A percentile compares a stretch with the other conserved stretches of the same genome.
Conservation (phyloP, 2,888 invertebrate species). For the Diabrotica balteata region DNA sequence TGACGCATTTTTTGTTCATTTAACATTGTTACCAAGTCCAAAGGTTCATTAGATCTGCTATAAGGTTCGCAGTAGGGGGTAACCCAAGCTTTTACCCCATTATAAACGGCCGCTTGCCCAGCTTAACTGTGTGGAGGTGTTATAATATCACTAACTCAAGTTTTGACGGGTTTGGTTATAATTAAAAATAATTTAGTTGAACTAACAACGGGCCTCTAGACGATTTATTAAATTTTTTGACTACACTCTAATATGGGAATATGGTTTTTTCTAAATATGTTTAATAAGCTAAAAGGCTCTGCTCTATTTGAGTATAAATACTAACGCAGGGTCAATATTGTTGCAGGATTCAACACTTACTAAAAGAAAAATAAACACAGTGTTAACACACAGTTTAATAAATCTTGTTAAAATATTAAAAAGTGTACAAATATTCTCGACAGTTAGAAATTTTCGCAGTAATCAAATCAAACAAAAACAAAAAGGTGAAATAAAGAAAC, state of each 20-base stretch:
- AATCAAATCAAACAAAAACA: too few species aligned
- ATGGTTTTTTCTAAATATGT: background rate
- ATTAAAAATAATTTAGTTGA: conserved; percentile 45
- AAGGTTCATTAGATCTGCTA: conserved; percentile 55
- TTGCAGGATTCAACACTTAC: too few species aligned
- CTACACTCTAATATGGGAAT: background rate
- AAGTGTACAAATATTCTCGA: background rate
- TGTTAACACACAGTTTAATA: too few species aligned
- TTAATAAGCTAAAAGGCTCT: background rate
- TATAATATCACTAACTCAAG: conserved; percentile 42
- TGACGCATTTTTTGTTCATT: conserved; percentile 51
- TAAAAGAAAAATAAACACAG: too few species aligned
- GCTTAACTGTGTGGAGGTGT: conserved; percentile 43
- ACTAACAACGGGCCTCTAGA: conserved; percentile 31
- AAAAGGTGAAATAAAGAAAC: too few species aligned
- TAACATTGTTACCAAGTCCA: conserved; percentile 51
- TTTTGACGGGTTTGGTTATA: conserved; percentile 43
- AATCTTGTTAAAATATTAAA: background rate
- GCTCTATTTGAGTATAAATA: too few species aligned
- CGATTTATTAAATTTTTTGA: conserved; percentile 25
- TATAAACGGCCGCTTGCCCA: conserved; percentile 28
- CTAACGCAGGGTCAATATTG: too few species aligned
- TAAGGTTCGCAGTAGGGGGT: conserved; percentile 44
- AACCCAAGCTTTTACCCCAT: conserved; percentile 39
- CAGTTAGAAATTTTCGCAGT: too few species aligned